Evolutionary conservation across 2,888 invertebrate species (phyloP), one percentile per base, ranked within the genome.

Genomic region (Philaethria dido): DNA sequence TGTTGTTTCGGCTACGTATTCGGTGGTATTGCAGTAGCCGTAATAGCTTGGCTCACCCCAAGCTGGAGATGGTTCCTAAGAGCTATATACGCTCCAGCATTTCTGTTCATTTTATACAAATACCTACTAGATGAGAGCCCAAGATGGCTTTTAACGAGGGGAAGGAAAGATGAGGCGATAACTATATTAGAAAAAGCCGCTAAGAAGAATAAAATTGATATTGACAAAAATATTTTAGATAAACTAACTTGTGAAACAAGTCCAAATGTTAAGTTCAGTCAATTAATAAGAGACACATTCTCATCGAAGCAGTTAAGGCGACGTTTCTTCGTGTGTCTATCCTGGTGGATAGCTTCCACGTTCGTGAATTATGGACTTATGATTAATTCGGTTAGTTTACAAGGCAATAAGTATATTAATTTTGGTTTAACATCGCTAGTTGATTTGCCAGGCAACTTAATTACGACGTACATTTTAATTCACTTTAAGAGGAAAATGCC

Each of bases 361-460:
- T 95, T 97, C 70, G 95, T 97, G 0, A 96, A 95, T 78, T 97
- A 96, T 75, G 97, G 97, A 0, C 81, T 97, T 71, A 94, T 95
- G 1, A 92, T 97, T 36, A 96, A 96, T 78, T 94, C 96, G 0
- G 96, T 96, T 0, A 93, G 95, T 0, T 83, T 97, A 39, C 93
- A 94, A 73, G 97, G 96, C 3, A 95, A 97, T 80, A 95, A 95
- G 76, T 97, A 97, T 78, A 75, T 95, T 1, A 97, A 97, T 82
- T 97, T 95, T 75, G 95, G 95, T 3, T 76, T 95, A 22, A 92
- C 94, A 0, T 82, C 93, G 0, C 67, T 93, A 0, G 89, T 94
- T 6, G 95, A 92, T 70, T 81, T 95, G 22, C 95, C 95, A 0
- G 94, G 94, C 0, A 93, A 91, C 62, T 80, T 94, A 29, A 76